phyloP scores from a whole-genome alignment of 2,797 vertebrate genomes.

The Cuniculus paca region DNA sequence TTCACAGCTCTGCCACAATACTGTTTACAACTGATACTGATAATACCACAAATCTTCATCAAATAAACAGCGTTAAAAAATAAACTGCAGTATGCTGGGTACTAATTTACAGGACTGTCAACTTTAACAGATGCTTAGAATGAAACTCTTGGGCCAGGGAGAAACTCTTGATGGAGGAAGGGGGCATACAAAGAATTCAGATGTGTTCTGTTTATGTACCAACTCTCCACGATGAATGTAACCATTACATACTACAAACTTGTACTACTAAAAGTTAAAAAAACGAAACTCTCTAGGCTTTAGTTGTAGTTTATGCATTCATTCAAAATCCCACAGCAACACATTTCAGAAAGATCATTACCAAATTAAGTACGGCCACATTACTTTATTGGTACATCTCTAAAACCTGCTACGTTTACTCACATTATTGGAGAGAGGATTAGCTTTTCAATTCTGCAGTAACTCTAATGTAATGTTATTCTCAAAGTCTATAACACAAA shows the following conservation, averaged over 20 bases:
- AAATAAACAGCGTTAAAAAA: slow-evolving; percentile 5
- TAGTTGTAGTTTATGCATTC: not conserved
- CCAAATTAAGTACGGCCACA: not conserved
- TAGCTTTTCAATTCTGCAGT: slow-evolving; percentile 43
- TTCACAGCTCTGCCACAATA: not conserved
- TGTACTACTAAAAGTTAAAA: not conserved
- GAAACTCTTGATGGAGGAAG: not conserved
- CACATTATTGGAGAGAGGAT: not conserved
- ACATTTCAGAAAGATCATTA: slow-evolving; percentile 58
- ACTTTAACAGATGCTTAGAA: slow-evolving; percentile 53
- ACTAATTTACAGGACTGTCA: slow-evolving; percentile 22
- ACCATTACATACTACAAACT: not conserved
- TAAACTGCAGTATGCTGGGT: not conserved
- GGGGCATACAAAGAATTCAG: not conserved
- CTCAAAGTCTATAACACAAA: slow-evolving; percentile 41
- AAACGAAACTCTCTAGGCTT: slow-evolving; percentile 41
- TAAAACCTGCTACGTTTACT: slow-evolving; percentile 28
- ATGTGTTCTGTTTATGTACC: not conserved
- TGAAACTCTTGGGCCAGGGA: not conserved
- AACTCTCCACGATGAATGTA: not conserved
- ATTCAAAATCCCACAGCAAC: slow-evolving; percentile 37
- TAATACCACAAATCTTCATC: slow-evolving; percentile 11
- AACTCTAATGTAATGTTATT: slow-evolving; percentile 10
- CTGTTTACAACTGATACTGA: not conserved
- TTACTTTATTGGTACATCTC: slow-evolving; percentile 31